These are phyloP conservation scores for Prosopocoilus inquinatus DNA, from an alignment of 2,888 invertebrate genomes.

Conservation along the genomic window DNA sequence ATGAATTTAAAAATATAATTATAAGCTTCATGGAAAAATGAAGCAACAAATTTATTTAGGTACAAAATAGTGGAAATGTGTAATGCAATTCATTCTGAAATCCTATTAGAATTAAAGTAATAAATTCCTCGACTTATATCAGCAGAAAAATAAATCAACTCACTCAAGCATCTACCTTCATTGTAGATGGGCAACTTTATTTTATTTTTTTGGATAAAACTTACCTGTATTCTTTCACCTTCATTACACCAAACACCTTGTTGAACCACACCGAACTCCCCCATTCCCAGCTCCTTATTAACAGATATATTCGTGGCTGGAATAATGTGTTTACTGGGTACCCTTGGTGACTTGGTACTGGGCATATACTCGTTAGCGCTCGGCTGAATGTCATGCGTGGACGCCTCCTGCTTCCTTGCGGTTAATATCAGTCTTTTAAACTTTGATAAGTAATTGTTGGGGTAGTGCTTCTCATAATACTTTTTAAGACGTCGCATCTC, in stretches of 20 bases:
- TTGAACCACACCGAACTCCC: slow-evolving; percentile 97
- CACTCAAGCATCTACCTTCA: too few relatives aligned
- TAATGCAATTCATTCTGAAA: too few relatives aligned
- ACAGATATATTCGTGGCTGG: slow-evolving; percentile 84
- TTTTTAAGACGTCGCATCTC: slow-evolving; percentile 93
- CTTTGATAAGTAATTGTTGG: slow-evolving; percentile 89
- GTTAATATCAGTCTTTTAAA: slow-evolving; percentile 80
- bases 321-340: slow-evolving; percentile 83
- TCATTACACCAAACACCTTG: slow-evolving; percentile 97
- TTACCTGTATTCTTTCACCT: slow-evolving; percentile 72
- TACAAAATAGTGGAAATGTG: too few relatives aligned
- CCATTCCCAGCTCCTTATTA: slow-evolving; percentile 92
- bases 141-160: too few relatives aligned
- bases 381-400: slow-evolving; percentile 28
- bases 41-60: too few relatives aligned
- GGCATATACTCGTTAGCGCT: slow-evolving; percentile 43
- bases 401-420: slow-evolving; percentile 56
- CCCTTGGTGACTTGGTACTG: slow-evolving; percentile 53
- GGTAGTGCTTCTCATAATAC: slow-evolving; percentile 90
- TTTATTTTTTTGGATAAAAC: not conserved
- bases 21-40: too few relatives aligned
- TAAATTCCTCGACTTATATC: too few relatives aligned
- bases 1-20: too few relatives aligned
- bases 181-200: too few relatives aligned
- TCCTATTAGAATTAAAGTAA: too few relatives aligned